Base-by-base conservation (phyloP, 2,888 invertebrate genomes). In the Tiliacea citrago region DNA sequence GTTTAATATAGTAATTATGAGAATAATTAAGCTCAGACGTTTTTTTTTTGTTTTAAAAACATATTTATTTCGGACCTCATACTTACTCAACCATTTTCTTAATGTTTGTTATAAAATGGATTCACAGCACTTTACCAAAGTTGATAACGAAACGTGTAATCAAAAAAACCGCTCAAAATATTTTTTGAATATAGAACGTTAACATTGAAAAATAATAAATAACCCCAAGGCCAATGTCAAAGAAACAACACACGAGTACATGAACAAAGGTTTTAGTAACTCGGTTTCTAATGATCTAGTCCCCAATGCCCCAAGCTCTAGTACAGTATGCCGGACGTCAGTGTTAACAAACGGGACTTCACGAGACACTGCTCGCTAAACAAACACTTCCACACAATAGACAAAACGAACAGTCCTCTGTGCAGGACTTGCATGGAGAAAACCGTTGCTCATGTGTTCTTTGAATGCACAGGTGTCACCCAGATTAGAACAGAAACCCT, bases 211-310 rank as follows among this genome's bases (percentile, higher is more conserved):
- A 24, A 29, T 8, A 42, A 35, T 21, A 60, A 10, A 53, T 21
- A 10, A 35, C 35, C 6, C 12, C 1, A 10, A 67, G 29, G 13
- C 21, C 0, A 57, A 57, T 10, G 1, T n/a, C 0, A 55, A 62
- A 47, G 7, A 42, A n/a, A 60, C 16, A 45, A n/a, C 12, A 16
- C 8, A 58, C 10, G 5, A 71, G 47, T 13, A 55, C 24, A 42
- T 7, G 3, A 35, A 51, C 18, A 53, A 68, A 39, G 29, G 4
- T 6, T 51, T 2, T 24, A 47, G 24, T 53, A 35, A 45, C 45
- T 66, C 10, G 10, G 18, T 58, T 63, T 69, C 13, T 39, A 57
- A 77, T 53, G 18, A 53, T 47, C 24, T 29, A n/a, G 29, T 29
- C 62, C 13, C 55, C 0, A 47, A 49, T 29, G 42, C 35, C n/a